phyloP scores from a whole-genome alignment of 2,797 vertebrate species.

The Lindbergichthys nudifrons region DNA sequence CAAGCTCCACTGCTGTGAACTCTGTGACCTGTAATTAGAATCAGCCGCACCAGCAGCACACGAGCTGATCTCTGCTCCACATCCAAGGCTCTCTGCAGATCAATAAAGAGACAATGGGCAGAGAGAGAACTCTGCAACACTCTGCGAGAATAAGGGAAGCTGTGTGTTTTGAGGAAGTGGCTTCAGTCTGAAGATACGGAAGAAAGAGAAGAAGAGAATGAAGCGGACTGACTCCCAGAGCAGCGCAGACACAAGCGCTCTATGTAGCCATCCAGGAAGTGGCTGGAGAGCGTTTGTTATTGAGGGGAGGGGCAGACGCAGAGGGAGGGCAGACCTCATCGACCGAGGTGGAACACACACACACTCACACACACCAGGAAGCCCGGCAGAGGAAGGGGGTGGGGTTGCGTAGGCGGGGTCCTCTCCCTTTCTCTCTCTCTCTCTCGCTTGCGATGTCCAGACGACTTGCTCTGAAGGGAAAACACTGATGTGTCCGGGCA shows the following conservation, averaged over 20 bases:
- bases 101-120: constrained; percentile 67
- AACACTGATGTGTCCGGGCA: constrained; percentile 79
- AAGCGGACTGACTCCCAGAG: constrained; percentile 12
- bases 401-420: constrained; percentile 77
- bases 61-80: constrained; percentile 47
- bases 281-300: constrained; percentile 60
- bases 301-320: constrained; percentile 72
- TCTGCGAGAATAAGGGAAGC: constrained; percentile 34
- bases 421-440: constrained; percentile 59
- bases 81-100: constrained; percentile 56
- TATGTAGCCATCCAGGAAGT: constrained; percentile 71
- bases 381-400: constrained; percentile 79
- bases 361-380: constrained; percentile 76
- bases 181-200: constrained; percentile 39
- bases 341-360: constrained; percentile 73
- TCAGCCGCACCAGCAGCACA: constrained; percentile 47
- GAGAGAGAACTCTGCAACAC: constrained; percentile 33
- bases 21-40: constrained; percentile 69
- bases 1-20: constrained; percentile 39
- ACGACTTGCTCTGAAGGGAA: constrained; percentile 74
- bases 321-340: constrained; percentile 73
- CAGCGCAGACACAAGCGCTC: constrained; percentile 29
- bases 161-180: constrained; percentile 59
- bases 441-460: constrained; percentile 66
- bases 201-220: constrained; percentile 43